Percentiles rank a stretch among this genome's conserved stretches.
Evolutionary conservation across 2,888 invertebrate species (phyloP).

Genomic region (Parelbella ahira): DNA sequence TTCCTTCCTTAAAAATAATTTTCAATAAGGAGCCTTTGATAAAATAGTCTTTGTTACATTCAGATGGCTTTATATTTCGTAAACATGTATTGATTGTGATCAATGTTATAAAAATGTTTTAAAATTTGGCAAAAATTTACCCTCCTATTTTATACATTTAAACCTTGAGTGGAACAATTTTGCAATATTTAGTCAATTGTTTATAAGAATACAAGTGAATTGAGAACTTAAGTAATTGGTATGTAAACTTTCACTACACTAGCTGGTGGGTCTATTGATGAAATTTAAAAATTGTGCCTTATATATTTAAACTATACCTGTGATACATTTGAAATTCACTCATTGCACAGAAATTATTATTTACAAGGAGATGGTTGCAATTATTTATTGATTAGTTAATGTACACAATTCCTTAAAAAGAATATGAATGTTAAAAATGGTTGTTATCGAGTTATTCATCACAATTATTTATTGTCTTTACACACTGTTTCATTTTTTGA

Average conservation of each 20-base stretch:
- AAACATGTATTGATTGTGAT: not conserved
- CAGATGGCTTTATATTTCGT: constrained; percentile 12
- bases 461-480: too few species aligned
- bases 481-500: too few species aligned
- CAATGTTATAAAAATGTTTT: too few species aligned
- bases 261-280: constrained; percentile 1
- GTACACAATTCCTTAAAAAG: too few species aligned
- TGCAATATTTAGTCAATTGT: constrained; percentile 8
- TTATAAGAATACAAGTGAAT: not conserved
- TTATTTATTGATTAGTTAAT: constrained; percentile 4
- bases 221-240: constrained; percentile 3
- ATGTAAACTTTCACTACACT: constrained; percentile 7
- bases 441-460: too few species aligned
- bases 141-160: too few species aligned
- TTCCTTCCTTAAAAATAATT: constrained; percentile 13
- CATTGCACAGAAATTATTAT: constrained; percentile 13
- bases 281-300: constrained; percentile 50
- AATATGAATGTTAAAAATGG: too few species aligned
- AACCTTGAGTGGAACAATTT: too few species aligned
- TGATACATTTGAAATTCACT: constrained; percentile 41
- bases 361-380: constrained; percentile 1
- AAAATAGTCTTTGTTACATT: constrained; percentile 13
- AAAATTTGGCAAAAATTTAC: too few species aligned
- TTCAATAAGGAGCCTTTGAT: constrained; percentile 10
- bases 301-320: constrained; percentile 49